Evolutionary conservation across 1,140 invertebrate genomes (phyloP), one percentile per base, ranked within the genome.

Genomic region (Carcinoscorpius rotundicauda): DNA sequence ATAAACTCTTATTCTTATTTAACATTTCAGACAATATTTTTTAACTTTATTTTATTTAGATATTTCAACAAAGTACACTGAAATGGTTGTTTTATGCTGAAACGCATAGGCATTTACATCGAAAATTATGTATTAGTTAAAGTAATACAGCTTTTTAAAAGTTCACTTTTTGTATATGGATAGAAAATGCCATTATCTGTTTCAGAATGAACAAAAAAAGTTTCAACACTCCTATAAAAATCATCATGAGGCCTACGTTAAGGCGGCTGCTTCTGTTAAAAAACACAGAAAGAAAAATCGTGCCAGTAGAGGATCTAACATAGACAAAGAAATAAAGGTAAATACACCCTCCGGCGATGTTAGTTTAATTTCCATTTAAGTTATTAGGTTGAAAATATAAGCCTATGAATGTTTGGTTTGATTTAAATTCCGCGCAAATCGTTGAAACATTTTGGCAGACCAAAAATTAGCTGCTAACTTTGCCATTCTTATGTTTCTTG

Each of bases 311-410:
- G 60, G 48, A 64, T 89, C 86, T 48, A 84, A 85, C 5, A 86
- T 88, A 83, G 87, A 92, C 77, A 93, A 93, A 77, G 89, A 92
- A 81, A 82, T 92, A 68, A 91, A 91, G 80, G 87, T 89, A 74
- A 73, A 71, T 69, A 53, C 29, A 29, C 29, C 29, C 29, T 29
- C 29, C 29, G 2, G 29, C 2, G 29, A 29, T 29, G 29, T 29
- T 29, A 29, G 29, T 29, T 29, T 29, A 29, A 29, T 29, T 2
- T 29, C 2, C 29, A 29, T 29, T 29, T 29, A 29, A 29, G 29
- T 29, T 2, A 1, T 29, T 29, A 29, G 2, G 29, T 29, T 29
- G 29, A 29, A 29, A 29, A 2, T 29, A 1, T 29, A 29, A 29
- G 29, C 29, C 29, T 29, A 29, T 29, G 29, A 29, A 29, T 29